phyloP scores from a whole-genome alignment of 37 sponge, comb jelly and placozoan species.

The Crambe crambe region DNA sequence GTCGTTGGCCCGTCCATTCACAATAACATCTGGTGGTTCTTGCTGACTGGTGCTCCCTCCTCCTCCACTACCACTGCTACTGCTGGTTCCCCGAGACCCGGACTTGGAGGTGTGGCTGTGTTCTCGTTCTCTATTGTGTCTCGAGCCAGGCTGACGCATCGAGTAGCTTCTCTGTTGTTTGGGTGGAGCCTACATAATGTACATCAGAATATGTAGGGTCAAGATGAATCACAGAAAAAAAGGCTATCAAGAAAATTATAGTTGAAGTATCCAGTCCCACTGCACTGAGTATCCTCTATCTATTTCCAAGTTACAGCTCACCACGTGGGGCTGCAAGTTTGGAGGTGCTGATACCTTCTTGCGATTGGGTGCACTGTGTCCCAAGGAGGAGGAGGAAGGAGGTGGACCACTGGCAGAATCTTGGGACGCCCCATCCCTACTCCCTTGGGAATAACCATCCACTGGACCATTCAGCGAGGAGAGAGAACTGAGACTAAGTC shows the following conservation, averaged over 20 bases:
- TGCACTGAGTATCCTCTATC: background rate
- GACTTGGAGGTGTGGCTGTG: slow-evolving; percentile 15
- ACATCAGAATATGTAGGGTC: background rate
- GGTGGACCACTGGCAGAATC: background rate
- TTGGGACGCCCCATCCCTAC: background rate
- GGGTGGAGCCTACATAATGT: slow-evolving; percentile 16
- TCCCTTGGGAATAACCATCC: slow-evolving; percentile 7
- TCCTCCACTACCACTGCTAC: background rate
- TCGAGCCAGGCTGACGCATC: slow-evolving; percentile 58
- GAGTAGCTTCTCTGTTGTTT: slow-evolving; percentile 65
- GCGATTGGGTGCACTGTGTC: background rate
- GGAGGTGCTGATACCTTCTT: slow-evolving; percentile 71
- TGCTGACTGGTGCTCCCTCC: background rate
- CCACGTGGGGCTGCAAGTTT: slow-evolving; percentile 30
- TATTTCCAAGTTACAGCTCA: background rate
- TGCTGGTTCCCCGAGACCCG: background rate
- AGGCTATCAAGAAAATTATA: too few relatives aligned
- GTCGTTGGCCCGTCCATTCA: slow-evolving; percentile 42
- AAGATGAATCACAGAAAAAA: too few relatives aligned
- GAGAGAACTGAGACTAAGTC: slow-evolving; percentile 5
- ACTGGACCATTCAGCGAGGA: background rate
- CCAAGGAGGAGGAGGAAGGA: background rate
- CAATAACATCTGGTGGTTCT: slow-evolving; percentile 8
- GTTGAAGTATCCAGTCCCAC: background rate
- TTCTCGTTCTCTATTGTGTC: slow-evolving; percentile 31